Evolutionary conservation across 2,797 vertebrate species (phyloP).

Genomic region (Esox lucius): DNA sequence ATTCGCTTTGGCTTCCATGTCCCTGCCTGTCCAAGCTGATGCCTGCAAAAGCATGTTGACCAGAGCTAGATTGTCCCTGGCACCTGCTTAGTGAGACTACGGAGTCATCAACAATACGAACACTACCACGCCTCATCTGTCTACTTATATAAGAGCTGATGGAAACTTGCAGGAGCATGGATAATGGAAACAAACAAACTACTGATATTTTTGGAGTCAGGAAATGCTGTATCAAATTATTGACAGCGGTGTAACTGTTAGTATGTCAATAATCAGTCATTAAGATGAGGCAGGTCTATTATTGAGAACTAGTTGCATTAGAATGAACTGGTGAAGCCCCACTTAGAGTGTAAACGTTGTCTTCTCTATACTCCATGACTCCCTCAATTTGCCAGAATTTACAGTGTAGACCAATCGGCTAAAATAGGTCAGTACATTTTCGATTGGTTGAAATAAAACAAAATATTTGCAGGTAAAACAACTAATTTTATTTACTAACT

Average conservation of each 20-base stretch:
- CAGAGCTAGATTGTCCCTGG: background rate
- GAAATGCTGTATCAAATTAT: background rate
- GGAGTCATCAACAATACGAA: background rate
- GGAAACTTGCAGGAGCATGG: background rate
- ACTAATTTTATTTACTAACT: background rate
- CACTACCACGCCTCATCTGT: background rate
- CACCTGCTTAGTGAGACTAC: background rate
- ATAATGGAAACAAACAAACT: background rate
- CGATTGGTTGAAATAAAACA: background rate
- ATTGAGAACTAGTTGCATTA: background rate
- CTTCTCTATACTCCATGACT: background rate
- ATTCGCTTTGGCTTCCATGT: conserved; percentile 1
- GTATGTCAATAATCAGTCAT: background rate
- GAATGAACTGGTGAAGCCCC: background rate
- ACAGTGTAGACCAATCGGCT: background rate
- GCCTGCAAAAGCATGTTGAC: background rate
- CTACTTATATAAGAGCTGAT: background rate
- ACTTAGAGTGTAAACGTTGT: background rate
- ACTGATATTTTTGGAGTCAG: background rate
- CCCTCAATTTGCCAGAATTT: background rate
- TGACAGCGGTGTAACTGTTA: background rate
- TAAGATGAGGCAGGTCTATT: background rate
- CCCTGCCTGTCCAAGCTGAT: background rate
- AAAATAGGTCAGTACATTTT: background rate
- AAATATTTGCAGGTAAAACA: background rate